Conservation (phyloP, 2,888 invertebrate species). For the Cheilosia urbana region DNA sequence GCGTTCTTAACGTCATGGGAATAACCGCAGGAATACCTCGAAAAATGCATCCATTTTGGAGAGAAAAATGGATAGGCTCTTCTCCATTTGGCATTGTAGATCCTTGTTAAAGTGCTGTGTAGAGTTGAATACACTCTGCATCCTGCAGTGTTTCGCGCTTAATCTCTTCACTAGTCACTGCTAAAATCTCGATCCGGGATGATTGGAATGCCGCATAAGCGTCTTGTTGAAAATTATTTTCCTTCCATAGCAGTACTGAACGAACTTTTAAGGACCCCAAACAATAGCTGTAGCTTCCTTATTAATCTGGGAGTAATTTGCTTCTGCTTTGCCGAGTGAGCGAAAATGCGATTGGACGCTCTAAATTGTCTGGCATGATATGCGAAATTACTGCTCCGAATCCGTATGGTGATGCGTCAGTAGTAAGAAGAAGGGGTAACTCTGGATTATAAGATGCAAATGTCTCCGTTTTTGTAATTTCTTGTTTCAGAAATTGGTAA, state of each 20-base stretch:
- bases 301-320: slow-evolving; percentile 66
- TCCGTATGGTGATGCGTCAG: slow-evolving; percentile 75
- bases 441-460: slow-evolving; percentile 1
- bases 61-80: neutral
- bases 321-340: slow-evolving; percentile 52
- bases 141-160: neutral
- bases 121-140: neutral
- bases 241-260: slow-evolving; percentile 57
- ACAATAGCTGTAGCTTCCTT: slow-evolving; percentile 68
- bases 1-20: neutral
- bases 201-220: neutral
- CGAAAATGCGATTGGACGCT: slow-evolving; percentile 68
- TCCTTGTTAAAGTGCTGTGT: neutral
- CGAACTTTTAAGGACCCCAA: slow-evolving; percentile 49
- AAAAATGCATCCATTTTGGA: neutral
- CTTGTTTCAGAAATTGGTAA: neutral
- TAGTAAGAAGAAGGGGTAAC: slow-evolving; percentile 70
- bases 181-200: neutral
- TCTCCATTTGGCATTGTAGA: slow-evolving; percentile 13
- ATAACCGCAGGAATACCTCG: neutral
- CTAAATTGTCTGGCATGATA: slow-evolving; percentile 16
- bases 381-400: slow-evolving; percentile 70
- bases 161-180: neutral
- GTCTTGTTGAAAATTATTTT: slow-evolving; percentile 42
- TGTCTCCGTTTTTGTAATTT: neutral